Conservation (phyloP, 2,113 vertebrate species). For the Barbus barbus region DNA sequence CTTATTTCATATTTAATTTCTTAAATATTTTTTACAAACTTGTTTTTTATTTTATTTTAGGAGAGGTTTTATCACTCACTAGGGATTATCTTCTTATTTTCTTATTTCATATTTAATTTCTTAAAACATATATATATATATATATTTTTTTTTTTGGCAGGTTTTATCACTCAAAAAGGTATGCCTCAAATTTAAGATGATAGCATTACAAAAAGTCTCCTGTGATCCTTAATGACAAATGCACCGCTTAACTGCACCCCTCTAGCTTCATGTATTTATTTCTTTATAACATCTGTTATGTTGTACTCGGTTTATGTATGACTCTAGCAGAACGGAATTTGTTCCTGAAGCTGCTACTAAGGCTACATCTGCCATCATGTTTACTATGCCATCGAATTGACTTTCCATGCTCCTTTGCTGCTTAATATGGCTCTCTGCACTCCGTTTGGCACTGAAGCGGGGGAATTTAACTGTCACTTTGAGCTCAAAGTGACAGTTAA, state of each 20-base stretch:
- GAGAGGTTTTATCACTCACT: no score
- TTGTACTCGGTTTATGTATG: constrained; percentile 1
- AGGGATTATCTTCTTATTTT: no score
- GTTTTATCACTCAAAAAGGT: not conserved
- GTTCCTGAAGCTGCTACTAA: not conserved
- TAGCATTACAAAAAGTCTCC: not conserved
- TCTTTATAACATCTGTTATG: not conserved
- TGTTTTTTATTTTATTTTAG: no score
- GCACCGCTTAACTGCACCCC: not conserved
- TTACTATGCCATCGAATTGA: constrained; percentile 28
- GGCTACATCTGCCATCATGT: not conserved
- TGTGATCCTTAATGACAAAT: not conserved
- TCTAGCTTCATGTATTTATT: not conserved
- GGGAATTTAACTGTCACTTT: constrained; percentile 24
- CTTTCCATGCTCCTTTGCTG: constrained; percentile 16
- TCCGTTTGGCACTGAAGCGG: not conserved
- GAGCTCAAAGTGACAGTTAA: constrained; percentile 17
- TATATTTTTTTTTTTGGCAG: no score
- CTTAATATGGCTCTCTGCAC: constrained; percentile 5
- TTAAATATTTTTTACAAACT: no score
- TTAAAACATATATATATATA: no score
- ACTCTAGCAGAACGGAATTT: not conserved
- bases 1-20: no score
- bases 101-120: no score
- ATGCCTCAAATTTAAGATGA: not conserved